These are phyloP conservation scores for Daubentonia madagascariensis DNA, from an alignment of 2,113 vertebrate genomes.

Conservation along the genomic window DNA sequence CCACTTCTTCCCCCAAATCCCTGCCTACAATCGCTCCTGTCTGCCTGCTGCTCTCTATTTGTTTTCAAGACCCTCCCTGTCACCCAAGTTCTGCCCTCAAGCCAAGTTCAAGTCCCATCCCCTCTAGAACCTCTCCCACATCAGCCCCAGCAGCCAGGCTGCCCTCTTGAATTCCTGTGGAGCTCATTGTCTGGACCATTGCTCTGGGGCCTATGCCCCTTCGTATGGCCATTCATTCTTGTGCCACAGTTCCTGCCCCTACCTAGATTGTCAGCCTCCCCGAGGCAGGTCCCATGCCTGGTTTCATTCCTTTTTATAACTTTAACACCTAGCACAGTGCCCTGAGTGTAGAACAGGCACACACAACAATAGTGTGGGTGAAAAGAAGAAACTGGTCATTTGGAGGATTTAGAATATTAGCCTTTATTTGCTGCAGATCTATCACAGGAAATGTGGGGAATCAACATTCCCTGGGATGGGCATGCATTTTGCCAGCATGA, in stretches of 20 bases:
- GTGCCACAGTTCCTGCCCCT: too few species aligned
- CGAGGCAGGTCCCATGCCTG: background rate
- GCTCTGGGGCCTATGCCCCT: background rate
- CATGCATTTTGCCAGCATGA: background rate
- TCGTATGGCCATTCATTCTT: background rate
- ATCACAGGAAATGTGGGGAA: background rate
- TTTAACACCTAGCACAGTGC: background rate
- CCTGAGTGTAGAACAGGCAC: background rate
- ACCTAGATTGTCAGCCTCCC: background rate
- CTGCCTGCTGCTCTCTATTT: background rate
- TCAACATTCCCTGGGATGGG: accelerated
- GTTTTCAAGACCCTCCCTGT: background rate
- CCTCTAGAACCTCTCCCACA: background rate
- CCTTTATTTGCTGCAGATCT: background rate
- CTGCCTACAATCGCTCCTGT: too few species aligned
- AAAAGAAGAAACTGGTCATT: background rate
- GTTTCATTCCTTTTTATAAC: background rate
- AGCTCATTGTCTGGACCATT: background rate
- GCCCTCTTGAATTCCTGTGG: background rate
- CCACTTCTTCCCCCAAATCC: background rate
- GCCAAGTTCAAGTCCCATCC: background rate
- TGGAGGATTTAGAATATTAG: background rate
- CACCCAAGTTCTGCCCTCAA: background rate
- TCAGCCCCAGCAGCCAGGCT: background rate
- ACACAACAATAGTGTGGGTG: background rate